Evolutionary conservation across 1,140 invertebrate species (phyloP), one percentile per base, ranked within the genome.

Genomic region (Limonius californicus): DNA sequence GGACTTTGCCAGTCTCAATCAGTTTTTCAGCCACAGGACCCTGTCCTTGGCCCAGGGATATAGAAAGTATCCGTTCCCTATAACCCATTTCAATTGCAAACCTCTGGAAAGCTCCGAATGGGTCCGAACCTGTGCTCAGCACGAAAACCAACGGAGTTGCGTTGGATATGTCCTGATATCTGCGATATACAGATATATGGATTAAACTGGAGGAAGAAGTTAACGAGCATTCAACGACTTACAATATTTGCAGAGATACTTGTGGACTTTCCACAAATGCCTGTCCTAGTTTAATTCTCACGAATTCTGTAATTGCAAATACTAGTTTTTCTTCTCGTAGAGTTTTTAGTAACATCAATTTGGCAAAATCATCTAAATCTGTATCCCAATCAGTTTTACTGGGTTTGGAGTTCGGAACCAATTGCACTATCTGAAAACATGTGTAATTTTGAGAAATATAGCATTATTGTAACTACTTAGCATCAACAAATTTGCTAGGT

Each of bases 1-100:
- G 76, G 0, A 82, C 79, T 56, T 83, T 79, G 4, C 88, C 92
- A 59, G 79, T 79, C n/a, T 84, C 83, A 2, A 97, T 89, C 77
- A 94, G 82, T 68, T 83, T 84, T 72, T 95, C 87, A 1, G 94
- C 94, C 30, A 93, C 82, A 0, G 87, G 88, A 0, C 89, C 90
- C 77, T 96, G 94, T 0, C 94, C 94, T 80, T 96, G 93, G 0
- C 94, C 94, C 7, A 97, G 76, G 0, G 94, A 96, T 63, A 96
- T 89, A 0, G 91, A 90, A 66, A 89, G 85, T 59, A 94, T 85
- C 67, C 86, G 86, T 0, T 90, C 85, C 7, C 81, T 81, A 76
- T 87, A 90, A 9, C 87, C 87, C 82, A 87, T 87, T 70, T 95
- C 91, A 0, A 82, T 81, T 6, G 93, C 92, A 75, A 92, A 92